Percentiles rank a stretch among this genome's conserved stretches.
Conservation (phyloP, 2,113 vertebrate species). For the Hippocampus comes region DNA sequence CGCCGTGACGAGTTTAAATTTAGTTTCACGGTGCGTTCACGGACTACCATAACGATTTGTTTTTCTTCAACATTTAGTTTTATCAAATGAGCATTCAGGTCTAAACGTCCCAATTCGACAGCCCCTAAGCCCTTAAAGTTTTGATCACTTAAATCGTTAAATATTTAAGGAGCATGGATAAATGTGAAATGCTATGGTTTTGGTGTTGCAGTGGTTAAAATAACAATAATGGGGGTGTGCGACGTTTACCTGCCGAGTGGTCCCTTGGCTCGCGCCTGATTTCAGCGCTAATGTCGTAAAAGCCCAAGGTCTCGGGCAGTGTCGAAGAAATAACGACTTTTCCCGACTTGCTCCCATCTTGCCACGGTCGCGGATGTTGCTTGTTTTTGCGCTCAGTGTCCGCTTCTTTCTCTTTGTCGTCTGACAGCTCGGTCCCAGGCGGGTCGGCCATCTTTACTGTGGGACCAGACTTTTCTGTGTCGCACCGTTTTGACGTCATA, state of each 20-base stretch:
- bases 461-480: slow-evolving; percentile 15
- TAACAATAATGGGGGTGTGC: neutral
- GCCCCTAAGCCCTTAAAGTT: neutral
- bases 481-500: slow-evolving; percentile 27
- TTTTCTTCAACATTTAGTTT: neutral
- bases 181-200: neutral
- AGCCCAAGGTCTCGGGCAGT: slow-evolving; percentile 72
- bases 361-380: slow-evolving; percentile 37
- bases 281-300: slow-evolving; percentile 63
- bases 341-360: slow-evolving; percentile 31
- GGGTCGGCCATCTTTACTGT: slow-evolving; percentile 75
- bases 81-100: neutral
- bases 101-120: neutral
- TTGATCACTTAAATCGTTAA: neutral
- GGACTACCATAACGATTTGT: neutral
- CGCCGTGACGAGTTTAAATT: neutral
- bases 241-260: slow-evolving; percentile 65
- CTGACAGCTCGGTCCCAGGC: slow-evolving; percentile 56
- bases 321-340: slow-evolving; percentile 30
- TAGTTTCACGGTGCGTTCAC: neutral
- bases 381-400: slow-evolving; percentile 50
- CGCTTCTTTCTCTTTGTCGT: slow-evolving; percentile 67
- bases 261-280: slow-evolving; percentile 54
- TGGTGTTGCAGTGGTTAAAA: neutral
- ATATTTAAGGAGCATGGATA: neutral